Conservation (phyloP, 2,113 vertebrate species). For the Eulacestoma nigropectus region DNA sequence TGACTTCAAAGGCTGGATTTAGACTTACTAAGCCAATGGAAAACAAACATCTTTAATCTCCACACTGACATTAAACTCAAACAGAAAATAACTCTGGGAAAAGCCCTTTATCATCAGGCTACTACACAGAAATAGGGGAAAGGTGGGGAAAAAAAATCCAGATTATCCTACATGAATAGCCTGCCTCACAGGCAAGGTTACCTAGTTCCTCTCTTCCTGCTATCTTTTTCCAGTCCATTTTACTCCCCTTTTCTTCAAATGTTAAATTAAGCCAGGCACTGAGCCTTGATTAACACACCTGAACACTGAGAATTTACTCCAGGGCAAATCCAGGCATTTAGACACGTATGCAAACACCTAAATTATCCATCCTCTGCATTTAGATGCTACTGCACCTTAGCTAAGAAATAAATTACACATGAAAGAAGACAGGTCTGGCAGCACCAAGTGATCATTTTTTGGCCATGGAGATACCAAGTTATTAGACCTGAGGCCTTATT, state of each 20-base stretch:
- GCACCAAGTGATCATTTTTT: background rate
- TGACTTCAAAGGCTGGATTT: constrained; percentile 50
- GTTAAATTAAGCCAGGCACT: background rate
- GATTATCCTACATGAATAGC: background rate
- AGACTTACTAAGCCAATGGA: constrained; percentile 12
- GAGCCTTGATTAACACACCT: background rate
- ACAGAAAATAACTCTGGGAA: constrained; percentile 39
- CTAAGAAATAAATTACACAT: background rate
- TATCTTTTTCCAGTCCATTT: background rate
- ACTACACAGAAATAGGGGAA: background rate
- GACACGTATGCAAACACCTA: background rate
- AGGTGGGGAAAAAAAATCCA: background rate
- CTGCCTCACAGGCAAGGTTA: background rate
- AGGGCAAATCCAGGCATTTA: background rate
- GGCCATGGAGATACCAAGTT: background rate
- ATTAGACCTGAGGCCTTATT: background rate
- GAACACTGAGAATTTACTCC: background rate
- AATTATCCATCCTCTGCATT: background rate
- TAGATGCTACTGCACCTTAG: background rate
- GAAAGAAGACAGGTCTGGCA: background rate
- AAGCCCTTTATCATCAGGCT: constrained; percentile 4
- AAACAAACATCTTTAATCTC: constrained; percentile 62
- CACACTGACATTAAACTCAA: constrained; percentile 9
- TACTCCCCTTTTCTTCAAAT: background rate
- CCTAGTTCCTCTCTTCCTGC: background rate